Evolutionary conservation across 2,888 invertebrate species (phyloP), one percentile per base, ranked within the genome.

Genomic region (Drosophila borealis): DNA sequence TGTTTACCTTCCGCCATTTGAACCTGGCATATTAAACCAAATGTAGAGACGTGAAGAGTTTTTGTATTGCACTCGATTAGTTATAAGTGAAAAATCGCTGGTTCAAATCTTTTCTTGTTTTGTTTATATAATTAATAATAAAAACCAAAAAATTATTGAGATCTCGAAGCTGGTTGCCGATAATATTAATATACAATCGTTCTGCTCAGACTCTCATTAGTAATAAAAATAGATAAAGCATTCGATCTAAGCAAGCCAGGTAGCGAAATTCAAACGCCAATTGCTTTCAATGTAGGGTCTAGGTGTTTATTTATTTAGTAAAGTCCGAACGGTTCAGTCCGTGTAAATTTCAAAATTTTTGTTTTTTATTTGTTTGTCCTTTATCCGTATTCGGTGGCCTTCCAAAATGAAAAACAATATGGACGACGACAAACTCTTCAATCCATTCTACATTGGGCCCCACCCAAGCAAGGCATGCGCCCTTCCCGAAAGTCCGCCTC

Each of bases 371-470:
- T 37, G 48, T 49, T 50, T 19, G 39, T 29, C 8, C 1, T 21
- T n/a, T 11, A 53, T 48, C 19, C 37, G 13, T 29, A 8, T 13
- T 25, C 17, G 8, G 46, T 51, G 9, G 8, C 3, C 17, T 17
- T 4, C 0, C 8, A 10, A n/a, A 19, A 49, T 17, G 39, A 3
- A 57, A 1, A n/a, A 14, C 33, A 46, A 57, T n/a, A 56, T 53
- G 64, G 59, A 46, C 0, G 73, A 67, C 0, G 44, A 56, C 0
- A 33, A 14, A 8, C 71, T 21, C 4, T 76, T 76, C 17, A 75
- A 75, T 65, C 75, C 75, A 0, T 75, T 75, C 64, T 71, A 75
- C 33, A 76, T 75, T 59, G 75, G 76, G 3, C 61, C 67, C 1
- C 36, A 76, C 55, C 76, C 75, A n/a, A 71, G 64, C 39, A n/a